Base-by-base conservation (phyloP, 2,888 invertebrate genomes). In the Uloborus plumipes region DNA sequence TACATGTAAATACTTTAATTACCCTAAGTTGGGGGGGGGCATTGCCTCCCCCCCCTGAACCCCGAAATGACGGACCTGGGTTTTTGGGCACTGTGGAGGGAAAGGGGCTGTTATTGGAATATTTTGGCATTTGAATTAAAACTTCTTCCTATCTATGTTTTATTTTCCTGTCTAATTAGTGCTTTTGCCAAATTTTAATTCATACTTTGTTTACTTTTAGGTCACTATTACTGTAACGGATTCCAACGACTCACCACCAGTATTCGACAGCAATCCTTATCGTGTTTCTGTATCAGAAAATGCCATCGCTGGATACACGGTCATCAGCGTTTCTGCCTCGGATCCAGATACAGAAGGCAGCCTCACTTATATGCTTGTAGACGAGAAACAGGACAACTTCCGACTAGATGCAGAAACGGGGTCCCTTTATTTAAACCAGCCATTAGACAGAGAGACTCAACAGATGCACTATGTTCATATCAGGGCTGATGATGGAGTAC, bases 201-300 rank as follows among this genome's bases (percentile, higher is more conserved):
- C 16, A 65, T n/a, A 22, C 20, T 50, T 61, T n/a, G 20, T 22
- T 7, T 91, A 92, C 92, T 86, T 93, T 9, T 91, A 92, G 87
- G 91, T 96, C 31, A 90, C 91, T 78, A 93, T 97, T 39, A 92
- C 92, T 86, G 92, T 97, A 82, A 90, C 95, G 67, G 96, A 96
- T 88, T 95, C 95, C 89, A 96, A 96, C 89, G 96, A 96, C 88
- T 96, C 96, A 88, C 94, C 94, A 84, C 96, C 96, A 0, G 92
- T 95, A 3, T 96, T 96, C 88, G 94, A 95, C 88, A 92, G 93
- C 85, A 92, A 93, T 51, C 93, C 93, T 18, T 90, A 93, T 86
- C 92, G 92, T 69, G 94, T 93, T 89, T 91, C 92, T 76, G 93
- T 96, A 0, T 95, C 95, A 1, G 96, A 97, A 89, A 96, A 96